Percentiles rank a stretch among this genome's conserved stretches.
These are phyloP conservation scores for Machaerirhynchus nigripectus DNA, from an alignment of 2,113 vertebrate species.

Conservation along the genomic window DNA sequence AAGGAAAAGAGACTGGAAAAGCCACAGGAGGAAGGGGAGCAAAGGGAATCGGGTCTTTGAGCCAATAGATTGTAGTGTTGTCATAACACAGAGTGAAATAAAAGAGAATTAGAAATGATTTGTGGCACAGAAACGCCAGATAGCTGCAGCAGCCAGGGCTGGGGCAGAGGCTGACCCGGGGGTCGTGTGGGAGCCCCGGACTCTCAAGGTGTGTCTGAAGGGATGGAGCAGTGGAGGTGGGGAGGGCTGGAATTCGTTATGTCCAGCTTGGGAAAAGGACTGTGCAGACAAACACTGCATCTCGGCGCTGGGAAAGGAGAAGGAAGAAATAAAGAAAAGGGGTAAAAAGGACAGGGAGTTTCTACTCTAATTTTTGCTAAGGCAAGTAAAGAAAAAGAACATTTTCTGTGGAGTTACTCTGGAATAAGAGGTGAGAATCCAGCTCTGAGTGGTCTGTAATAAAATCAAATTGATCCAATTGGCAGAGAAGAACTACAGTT, in stretches of 20 bases:
- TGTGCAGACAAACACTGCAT: not conserved
- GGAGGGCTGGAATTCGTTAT: not conserved
- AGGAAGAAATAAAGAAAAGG: not conserved
- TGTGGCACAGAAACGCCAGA: not conserved
- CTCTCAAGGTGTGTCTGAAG: not conserved
- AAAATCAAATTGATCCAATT: constrained; percentile 54
- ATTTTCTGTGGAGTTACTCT: not conserved
- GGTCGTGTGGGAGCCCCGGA: not conserved
- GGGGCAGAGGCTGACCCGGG: not conserved
- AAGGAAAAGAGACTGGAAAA: not conserved
- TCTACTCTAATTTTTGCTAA: not conserved
- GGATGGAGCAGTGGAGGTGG: not conserved
- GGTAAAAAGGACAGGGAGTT: not conserved
- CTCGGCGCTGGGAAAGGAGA: not conserved
- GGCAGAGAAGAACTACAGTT: constrained; percentile 14
- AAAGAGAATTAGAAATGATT: not conserved
- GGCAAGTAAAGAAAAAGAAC: constrained; percentile 11
- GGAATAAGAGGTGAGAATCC: constrained; percentile 22
- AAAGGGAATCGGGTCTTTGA: not conserved
- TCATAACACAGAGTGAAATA: not conserved
- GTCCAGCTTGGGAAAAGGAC: not conserved
- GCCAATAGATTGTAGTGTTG: not conserved
- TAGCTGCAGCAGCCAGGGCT: not conserved
- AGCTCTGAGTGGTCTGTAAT: constrained; percentile 27
- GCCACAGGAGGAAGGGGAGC: not conserved